Conservation (phyloP, 2,888 invertebrate species). For the Lasioglossum calceatum region DNA sequence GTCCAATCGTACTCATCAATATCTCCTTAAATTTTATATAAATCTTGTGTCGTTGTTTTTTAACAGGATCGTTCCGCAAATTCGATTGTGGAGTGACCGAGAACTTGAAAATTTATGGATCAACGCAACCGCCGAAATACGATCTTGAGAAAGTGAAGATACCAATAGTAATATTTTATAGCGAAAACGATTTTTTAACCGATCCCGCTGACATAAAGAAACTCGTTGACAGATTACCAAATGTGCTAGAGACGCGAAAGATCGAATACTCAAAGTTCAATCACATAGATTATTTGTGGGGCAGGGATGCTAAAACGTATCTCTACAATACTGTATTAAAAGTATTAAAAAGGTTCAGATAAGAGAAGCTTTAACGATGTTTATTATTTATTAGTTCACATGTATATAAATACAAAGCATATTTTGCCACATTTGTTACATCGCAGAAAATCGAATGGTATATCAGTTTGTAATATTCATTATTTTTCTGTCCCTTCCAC, state of each 20-base stretch:
- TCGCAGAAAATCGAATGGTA: neutral
- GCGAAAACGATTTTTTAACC: constrained; percentile 88
- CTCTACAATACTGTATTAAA: constrained; percentile 77
- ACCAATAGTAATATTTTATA: constrained; percentile 87
- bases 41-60: neutral
- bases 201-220: constrained; percentile 81
- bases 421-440: constrained; percentile 16
- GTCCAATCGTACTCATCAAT: neutral
- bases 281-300: constrained; percentile 82
- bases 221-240: constrained; percentile 77
- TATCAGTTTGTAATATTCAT: neutral
- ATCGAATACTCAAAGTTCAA: constrained; percentile 80
- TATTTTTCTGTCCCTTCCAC: neutral
- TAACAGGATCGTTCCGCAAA: constrained; percentile 86
- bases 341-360: constrained; percentile 67
- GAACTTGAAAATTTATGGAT: constrained; percentile 85
- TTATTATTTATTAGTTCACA: constrained; percentile 27
- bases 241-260: constrained; percentile 76
- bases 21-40: neutral
- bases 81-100: constrained; percentile 86
- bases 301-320: constrained; percentile 77
- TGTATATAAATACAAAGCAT: neutral
- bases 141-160: constrained; percentile 86
- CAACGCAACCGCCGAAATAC: constrained; percentile 86
- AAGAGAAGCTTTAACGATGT: neutral